Evolutionary conservation across 2,888 invertebrate species (phyloP), one percentile per base, ranked within the genome.

Genomic region (Ophion slaviceki): DNA sequence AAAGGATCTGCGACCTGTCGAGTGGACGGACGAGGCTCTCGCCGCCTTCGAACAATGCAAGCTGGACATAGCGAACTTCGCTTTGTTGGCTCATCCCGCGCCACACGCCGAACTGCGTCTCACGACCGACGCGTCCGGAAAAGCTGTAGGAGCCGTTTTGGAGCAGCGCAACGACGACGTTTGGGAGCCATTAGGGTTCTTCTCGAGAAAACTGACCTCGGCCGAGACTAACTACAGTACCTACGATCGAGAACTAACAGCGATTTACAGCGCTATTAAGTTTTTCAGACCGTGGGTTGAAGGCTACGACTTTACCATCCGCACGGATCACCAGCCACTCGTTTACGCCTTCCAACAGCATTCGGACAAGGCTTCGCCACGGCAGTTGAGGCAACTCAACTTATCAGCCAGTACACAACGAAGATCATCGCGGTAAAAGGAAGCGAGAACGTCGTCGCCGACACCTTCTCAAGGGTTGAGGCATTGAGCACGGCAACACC

Each of bases 81-180:
- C 76, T 28, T 24, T 57, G 5, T 24, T 53, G 7, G 47, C 36
- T 14, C 64, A 3, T 91, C 91, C 76, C 90, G 92, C 78, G 89
- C 91, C 75, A 72, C 87, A 11, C 87, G 36, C 36, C 45, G 45
- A 45, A 45, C 5, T 45, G 45, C 45, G 45, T 45, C 45, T 45
- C 7, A 45, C 10, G 11, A 45, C 45, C 45, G 45, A 45, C 45
- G 45, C 45, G 45, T 45, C 76, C 5, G 47, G 45, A 28, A 67
- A 66, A 8, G 53, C 66, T 2, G 66, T 77, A 2, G 67, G 17
- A 20, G 67, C 76, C 5, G 62, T 47, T 14, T 24, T 76, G 17
- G 66, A 76, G 45, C 76, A 76, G 64, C 28, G 28, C 10, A 36
- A 77, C 17, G n/a, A 20, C 10, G 57, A 57, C 10, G 59, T 59